These are phyloP conservation scores for Marcusenius ussheri DNA, from an alignment of 2,113 vertebrate genomes.

Conservation along the genomic window DNA sequence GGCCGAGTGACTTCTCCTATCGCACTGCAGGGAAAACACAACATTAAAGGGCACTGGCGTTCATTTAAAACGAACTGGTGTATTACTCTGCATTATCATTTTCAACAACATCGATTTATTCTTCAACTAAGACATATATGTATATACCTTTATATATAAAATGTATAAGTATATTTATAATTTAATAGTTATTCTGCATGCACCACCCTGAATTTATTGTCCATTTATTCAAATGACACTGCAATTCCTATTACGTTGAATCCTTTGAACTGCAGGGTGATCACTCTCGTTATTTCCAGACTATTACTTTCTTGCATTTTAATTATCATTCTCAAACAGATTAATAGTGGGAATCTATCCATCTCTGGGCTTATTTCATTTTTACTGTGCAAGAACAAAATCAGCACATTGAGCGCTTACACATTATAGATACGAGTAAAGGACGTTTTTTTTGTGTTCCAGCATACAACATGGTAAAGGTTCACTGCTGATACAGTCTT, in stretches of 20 bases:
- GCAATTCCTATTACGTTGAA: conserved; percentile 5
- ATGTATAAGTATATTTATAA: neutral
- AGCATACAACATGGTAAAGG: neutral
- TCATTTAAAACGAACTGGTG: neutral
- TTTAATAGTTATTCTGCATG: neutral
- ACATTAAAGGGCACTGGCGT: neutral
- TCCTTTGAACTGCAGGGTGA: conserved; percentile 6
- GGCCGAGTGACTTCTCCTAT: neutral
- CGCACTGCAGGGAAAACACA: neutral
- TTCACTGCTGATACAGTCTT: neutral
- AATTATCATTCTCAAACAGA: conserved; percentile 18
- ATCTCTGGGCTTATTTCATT: neutral
- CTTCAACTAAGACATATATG: neutral
- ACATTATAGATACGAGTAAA: neutral
- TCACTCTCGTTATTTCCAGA: conserved; percentile 18
- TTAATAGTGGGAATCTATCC: conserved; percentile 17
- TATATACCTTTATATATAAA: neutral
- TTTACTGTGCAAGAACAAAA: neutral
- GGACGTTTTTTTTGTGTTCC: neutral
- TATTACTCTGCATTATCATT: neutral
- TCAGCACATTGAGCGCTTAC: neutral
- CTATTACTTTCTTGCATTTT: conserved; percentile 27
- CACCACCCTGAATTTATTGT: conserved; percentile 7
- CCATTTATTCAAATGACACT: conserved; percentile 23
- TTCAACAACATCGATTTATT: neutral